Base-by-base conservation (phyloP, 2,113 vertebrate genomes). In the Erpornis zantholeuca region DNA sequence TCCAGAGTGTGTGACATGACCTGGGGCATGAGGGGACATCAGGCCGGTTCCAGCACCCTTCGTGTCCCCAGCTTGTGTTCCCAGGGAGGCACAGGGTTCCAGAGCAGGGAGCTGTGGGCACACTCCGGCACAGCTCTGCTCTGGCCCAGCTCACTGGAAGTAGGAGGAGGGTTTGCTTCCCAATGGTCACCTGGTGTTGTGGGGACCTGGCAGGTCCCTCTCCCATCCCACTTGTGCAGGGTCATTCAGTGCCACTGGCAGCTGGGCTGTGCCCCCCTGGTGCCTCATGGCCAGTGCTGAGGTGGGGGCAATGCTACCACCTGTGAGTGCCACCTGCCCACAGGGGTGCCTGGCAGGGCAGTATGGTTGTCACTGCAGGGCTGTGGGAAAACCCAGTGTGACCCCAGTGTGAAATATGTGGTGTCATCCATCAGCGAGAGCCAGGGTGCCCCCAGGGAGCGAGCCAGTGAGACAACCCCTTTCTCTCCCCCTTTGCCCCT, bases 341-440 rank as follows among this genome's bases (percentile, higher is more conserved):
- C 52, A 31, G 75, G 40, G 27, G 7, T 4, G 1, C 29, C 78
- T 61, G 53, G 12, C 72, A 72, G 78, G 79, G 60, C 69, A 56
- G 20, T 3, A 3, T 0, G 7, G 68, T 7, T 65, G 64, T 54
- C 44, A 1, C 61, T 64, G 45, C 60, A 56, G 78, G 0, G 1
- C 60, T 57, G 45, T 1, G 8, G 61, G 70, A 27, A 68, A 75
- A 4, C 14, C 20, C 10, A 22, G 8, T 2, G 9, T 10, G 59
- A 56, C 3, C 42, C 49, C 11, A 1, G 15, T 9, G 35, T 1
- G 4, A 42, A 68, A 53, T 38, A 1, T 0, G 0, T 11, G 47
- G 7, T 68, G 65, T 59, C 47, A 71, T 9, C 42, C 45, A 18
- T 2, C 19, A 20, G 85, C 1, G 15, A 54, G 23, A 66, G 69